phyloP scores from a whole-genome alignment of 2,113 vertebrate genomes.

The Petaurus breviceps region DNA sequence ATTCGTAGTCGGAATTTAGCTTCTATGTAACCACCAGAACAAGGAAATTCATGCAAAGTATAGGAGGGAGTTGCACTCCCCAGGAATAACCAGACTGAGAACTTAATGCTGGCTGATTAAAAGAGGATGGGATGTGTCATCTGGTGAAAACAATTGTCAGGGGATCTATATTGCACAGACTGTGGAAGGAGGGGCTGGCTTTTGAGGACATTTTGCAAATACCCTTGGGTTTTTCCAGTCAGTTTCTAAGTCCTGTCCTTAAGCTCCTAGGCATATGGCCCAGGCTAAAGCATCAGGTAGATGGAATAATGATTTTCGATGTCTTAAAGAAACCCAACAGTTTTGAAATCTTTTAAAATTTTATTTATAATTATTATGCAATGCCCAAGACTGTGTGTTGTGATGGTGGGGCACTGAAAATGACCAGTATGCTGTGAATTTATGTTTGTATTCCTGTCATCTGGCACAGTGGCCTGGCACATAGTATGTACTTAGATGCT shows the following conservation, averaged over 20 bases:
- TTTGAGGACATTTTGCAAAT: background rate
- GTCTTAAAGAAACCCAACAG: slow-evolving; percentile 7
- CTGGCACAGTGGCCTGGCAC: background rate
- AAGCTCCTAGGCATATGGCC: background rate
- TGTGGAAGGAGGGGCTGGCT: background rate
- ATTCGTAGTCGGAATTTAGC: slow-evolving; percentile 67
- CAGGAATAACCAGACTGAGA: slow-evolving; percentile 62
- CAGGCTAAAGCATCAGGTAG: slow-evolving; percentile 12
- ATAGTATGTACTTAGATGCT: background rate
- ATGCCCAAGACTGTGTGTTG: background rate
- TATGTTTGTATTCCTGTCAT: background rate
- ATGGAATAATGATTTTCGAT: slow-evolving; percentile 15
- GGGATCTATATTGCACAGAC: slow-evolving; percentile 43
- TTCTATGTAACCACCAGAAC: slow-evolving; percentile 52
- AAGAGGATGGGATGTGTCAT: slow-evolving; percentile 30
- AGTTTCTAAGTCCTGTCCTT: slow-evolving; percentile 20
- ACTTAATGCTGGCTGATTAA: slow-evolving; percentile 49
- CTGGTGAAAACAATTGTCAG: slow-evolving; percentile 37
- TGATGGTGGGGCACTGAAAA: slow-evolving; percentile 39
- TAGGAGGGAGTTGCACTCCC: slow-evolving; percentile 48
- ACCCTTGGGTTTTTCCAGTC: background rate
- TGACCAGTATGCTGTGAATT: background rate
- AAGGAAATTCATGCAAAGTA: slow-evolving; percentile 59
- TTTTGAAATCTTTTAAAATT: slow-evolving; percentile 30
- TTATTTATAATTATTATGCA: background rate